Base-by-base conservation (phyloP, 2,113 vertebrate species). In the Terrapene triunguis region DNA sequence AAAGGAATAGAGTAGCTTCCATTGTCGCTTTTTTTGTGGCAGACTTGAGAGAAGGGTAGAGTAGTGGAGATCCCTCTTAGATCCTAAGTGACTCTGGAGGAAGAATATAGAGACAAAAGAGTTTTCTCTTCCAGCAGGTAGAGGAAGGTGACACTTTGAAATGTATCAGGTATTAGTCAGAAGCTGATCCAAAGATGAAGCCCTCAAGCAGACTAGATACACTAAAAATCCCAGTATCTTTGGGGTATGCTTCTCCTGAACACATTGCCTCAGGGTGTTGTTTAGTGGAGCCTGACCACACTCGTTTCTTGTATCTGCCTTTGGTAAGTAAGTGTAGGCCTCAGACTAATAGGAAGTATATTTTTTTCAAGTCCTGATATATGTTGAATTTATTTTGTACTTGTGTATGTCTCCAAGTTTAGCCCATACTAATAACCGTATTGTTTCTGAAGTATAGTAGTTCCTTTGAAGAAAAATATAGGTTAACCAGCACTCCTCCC, bases 111-210 rank as follows among this genome's bases (percentile, higher is more conserved):
- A 25, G 62, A 69, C 62, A 38, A 55, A 19, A 25, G n/a, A 44
- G 21, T 42, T 76, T 32, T 7, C 91, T 92, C 14, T 87, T 57
- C 17, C 54, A 81, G 65, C 17, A 83, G 1, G 53, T 74, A 32
- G 50, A 80, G 50, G 50, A 92, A 53, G 0, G 2, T 5, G 51
- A 6, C 44, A 42, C 11, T 51, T 35, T 4, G 42, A 65, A n/a
- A 78, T 14, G 44, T 83, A 22, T 74, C 0, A 0, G 16, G 10
- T 87, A 27, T 5, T 14, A 16, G 82, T 42, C 10, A 65, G 57
- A 17, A 13, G 2, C 42, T 82, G 78, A 55, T 93, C 35, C 2
- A 27, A 21, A 84, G 19, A 50, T 48, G 32, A 17, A 32, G 13
- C 48, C 27, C 38, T 27, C 10, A 0, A 50, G 80, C 38, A 89